Percentiles rank a stretch among this genome's conserved stretches.
These are phyloP conservation scores for Zoroaster sp. DNA, from an alignment of 53 echinoderm and acorn worm species.

Conservation along the genomic window DNA sequence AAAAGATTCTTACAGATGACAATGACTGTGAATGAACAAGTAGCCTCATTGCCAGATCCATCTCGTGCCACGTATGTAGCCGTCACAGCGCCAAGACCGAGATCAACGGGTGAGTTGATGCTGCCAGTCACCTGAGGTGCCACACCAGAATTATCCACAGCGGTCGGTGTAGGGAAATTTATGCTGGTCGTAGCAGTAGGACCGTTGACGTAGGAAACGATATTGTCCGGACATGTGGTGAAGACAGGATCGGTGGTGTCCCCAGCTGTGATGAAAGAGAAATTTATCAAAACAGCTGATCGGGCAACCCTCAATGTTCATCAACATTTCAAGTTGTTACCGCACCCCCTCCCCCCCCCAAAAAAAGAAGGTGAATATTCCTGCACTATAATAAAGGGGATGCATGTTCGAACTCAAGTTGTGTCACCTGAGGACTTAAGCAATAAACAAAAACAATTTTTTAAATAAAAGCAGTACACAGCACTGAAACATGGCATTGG, in stretches of 20 bases:
- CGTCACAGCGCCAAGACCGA: slow-evolving; percentile 14
- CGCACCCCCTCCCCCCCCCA: too few relatives aligned
- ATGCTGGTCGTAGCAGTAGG: slow-evolving; percentile 29
- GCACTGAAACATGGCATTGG: too few relatives aligned
- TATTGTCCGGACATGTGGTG: slow-evolving; percentile 54
- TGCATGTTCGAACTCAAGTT: too few relatives aligned
- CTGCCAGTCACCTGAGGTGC: slow-evolving; percentile 27
- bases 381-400: too few relatives aligned
- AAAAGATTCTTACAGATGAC: slow-evolving; percentile 46
- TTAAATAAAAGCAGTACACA: too few relatives aligned
- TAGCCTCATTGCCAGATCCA: slow-evolving; percentile 55
- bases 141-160: slow-evolving; percentile 46
- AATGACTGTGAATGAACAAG: slow-evolving; percentile 58
- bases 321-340: too few relatives aligned
- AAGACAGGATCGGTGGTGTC: slow-evolving; percentile 52
- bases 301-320: too few relatives aligned
- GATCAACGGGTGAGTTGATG: not conserved
- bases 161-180: slow-evolving; percentile 23
- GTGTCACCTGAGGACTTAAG: too few relatives aligned
- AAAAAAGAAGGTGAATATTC: too few relatives aligned
- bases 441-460: too few relatives aligned
- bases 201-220: slow-evolving; percentile 11
- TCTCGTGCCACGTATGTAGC: slow-evolving; percentile 76
- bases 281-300: too few relatives aligned
- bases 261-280: too few relatives aligned